Evolutionary conservation across 1,140 invertebrate genomes (phyloP).

Genomic region (Bombus superbus): DNA sequence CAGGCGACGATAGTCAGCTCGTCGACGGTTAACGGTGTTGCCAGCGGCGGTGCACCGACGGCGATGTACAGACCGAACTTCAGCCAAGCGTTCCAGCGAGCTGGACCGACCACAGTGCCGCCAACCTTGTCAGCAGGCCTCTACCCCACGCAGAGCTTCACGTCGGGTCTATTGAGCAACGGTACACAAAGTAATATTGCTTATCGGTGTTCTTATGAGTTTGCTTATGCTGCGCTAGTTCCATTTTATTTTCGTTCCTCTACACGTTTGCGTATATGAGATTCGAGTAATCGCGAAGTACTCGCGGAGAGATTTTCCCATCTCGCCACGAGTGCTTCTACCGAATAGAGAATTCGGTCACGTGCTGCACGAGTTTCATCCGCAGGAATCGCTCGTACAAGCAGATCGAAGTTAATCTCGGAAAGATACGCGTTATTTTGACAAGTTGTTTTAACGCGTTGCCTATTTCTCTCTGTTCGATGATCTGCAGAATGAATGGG

Average conservation of each 20-base stretch:
- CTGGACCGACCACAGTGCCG: slow-evolving; percentile 80
- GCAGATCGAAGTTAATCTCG: background rate
- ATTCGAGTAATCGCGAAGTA: background rate
- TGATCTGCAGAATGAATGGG: background rate
- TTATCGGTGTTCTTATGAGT: slow-evolving; percentile 73
- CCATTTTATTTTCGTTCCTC: no score
- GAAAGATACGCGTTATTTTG: background rate
- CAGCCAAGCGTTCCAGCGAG: slow-evolving; percentile 86
- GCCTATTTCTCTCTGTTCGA: background rate
- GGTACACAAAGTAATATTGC: slow-evolving; percentile 83
- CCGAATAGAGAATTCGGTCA: no score
- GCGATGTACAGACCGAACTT: slow-evolving; percentile 89
- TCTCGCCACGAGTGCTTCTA: no score
- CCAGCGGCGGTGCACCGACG: slow-evolving; percentile 83
- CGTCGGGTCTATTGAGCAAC: slow-evolving; percentile 82
- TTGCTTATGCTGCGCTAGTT: background rate
- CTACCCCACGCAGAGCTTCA: slow-evolving; percentile 82
- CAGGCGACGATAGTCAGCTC: slow-evolving; percentile 82
- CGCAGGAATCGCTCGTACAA: no score
- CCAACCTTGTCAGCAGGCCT: slow-evolving; percentile 80
- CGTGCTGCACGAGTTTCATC: no score
- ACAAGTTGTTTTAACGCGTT: background rate
- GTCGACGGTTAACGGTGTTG: slow-evolving; percentile 83
- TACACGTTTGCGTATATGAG: no score
- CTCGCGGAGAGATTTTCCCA: no score